Evolutionary conservation across 2,888 invertebrate genomes (phyloP), one percentile per base, ranked within the genome.

Genomic region (Andricus curvator): DNA sequence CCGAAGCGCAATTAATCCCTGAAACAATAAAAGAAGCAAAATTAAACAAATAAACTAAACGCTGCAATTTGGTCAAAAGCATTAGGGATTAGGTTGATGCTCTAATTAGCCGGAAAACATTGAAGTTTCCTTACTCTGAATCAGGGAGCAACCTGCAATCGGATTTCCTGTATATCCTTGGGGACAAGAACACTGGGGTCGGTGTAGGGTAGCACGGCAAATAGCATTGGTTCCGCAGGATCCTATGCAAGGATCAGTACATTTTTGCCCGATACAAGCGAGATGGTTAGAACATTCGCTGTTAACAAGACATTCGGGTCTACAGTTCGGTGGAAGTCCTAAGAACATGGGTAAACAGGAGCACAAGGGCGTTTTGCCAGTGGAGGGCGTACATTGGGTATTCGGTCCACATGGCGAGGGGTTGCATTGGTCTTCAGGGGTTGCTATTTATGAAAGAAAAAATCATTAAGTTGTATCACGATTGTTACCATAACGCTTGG

Each of bases 311-410:
- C 96, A 96, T 93, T 96, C 96, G 6, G 97, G 96, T 88, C 95
- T 94, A 88, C 97, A 97, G 90, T 95, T 95, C 74, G 96, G 96
- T 44, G 97, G 96, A n/a, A 95, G 93, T 82, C 97, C 97, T 83
- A 95, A 93, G 90, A 94, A 96, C 81, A 94, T 94, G 79, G 94
- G 93, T 86, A 95, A 90, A 91, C 97, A 97, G 78, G 95, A 94
- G 89, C 96, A 97, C 1, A 95, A 95, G n/a, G 96, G 95, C 83
- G 94, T 88, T 81, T 88, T 88, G 60, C 87, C 87, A 78, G 84
- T 88, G 8, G 91, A 88, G 81, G 90, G 88, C 48, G 90, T 92
- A 37, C 84, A 84, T 15, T 80, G 90, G 48, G 84, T 78, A 88
- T 96, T 96, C 22, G 94, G 94, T 85, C 96, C 96, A 92, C 96